Base-by-base conservation (phyloP, 2,888 invertebrate species). In the Aradus depressus region DNA sequence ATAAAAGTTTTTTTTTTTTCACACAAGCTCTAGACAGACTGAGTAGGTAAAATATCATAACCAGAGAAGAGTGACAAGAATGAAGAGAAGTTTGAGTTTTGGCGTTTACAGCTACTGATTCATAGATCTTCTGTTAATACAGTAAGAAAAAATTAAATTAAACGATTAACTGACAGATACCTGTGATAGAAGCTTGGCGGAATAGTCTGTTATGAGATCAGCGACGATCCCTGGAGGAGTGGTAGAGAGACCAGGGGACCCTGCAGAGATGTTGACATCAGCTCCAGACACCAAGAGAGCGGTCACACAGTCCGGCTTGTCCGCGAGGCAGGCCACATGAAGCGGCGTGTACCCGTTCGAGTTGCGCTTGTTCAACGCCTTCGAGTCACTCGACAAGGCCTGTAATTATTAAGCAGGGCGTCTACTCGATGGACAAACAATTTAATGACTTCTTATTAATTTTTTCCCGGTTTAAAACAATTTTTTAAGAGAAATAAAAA, bases 271-370 rank as follows among this genome's bases (percentile, higher is more conserved):
- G 64, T 87, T 88, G 3, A 89, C 89, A 66, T 92, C 86, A 0
- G 90, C 92, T 1, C 91, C 91, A 31, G 85, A 83, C 10, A 83
- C 65, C 23, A 95, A 67, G 12, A 95, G 70, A 2, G 86, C 84
- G 62, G 85, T 84, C 0, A 92, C 89, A 64, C 89, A 90, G 21
- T 91, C 90, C 0, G 87, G 84, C 58, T 86, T 84, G 64, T 91
- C 83, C 0, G 81, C 80, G 16, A 82, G 70, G 60, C 89, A 89
- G 2, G 90, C 87, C 63, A 86, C 74, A 66, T 92, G 91, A 4
- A 92, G 70, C 0, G 91, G 89, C 1, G 91, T 88, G 64, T 86
- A 79, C 0, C 88, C 88, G 60, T 80, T 79, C 77, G 76, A 74
- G 66, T 93, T 92, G 60, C 81, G 77, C 58, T 78, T 75, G 66